A percentile compares a stretch with the other conserved stretches of the same genome.
Evolutionary conservation across 2,797 vertebrate species (phyloP).

Genomic region (Emydoidea blandingii): DNA sequence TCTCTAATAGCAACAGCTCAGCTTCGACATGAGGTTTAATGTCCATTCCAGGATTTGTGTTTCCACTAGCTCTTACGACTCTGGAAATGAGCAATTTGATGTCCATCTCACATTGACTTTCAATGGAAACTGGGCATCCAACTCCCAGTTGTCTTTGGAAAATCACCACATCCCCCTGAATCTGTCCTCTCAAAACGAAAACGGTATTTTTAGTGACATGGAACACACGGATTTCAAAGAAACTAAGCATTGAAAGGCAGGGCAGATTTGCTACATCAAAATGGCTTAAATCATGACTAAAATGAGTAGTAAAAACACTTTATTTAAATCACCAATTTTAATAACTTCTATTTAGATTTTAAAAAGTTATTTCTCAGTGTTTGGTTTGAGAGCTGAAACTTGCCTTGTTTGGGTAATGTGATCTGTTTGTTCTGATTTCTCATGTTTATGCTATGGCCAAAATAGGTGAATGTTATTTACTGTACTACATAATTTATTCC

Average conservation of each 20-base stretch:
- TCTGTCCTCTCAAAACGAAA: not conserved
- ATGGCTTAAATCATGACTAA: not conserved
- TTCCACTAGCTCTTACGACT: not conserved
- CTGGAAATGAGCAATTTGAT: not conserved
- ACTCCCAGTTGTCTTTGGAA: not conserved
- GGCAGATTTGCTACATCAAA: rapidly evolving
- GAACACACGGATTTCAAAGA: not conserved
- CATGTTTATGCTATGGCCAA: not conserved
- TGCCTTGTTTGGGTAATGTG: not conserved
- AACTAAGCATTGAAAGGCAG: not conserved
- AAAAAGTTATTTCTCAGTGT: not conserved
- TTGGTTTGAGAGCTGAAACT: not conserved
- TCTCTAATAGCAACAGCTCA: not conserved
- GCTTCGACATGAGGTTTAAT: not conserved
- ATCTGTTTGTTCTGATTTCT: not conserved
- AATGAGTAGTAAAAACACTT: rapidly evolving
- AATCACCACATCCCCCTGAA: not conserved
- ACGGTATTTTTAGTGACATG: not conserved
- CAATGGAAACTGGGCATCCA: not conserved
- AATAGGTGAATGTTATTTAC: not conserved
- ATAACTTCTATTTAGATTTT: not conserved
- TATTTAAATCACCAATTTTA: not conserved
- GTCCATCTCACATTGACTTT: not conserved
- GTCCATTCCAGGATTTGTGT: not conserved
- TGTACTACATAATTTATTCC: not conserved